These are phyloP conservation scores for Nyctereutes procyonoides DNA, from an alignment of 2,113 vertebrate genomes.

Conservation along the genomic window DNA sequence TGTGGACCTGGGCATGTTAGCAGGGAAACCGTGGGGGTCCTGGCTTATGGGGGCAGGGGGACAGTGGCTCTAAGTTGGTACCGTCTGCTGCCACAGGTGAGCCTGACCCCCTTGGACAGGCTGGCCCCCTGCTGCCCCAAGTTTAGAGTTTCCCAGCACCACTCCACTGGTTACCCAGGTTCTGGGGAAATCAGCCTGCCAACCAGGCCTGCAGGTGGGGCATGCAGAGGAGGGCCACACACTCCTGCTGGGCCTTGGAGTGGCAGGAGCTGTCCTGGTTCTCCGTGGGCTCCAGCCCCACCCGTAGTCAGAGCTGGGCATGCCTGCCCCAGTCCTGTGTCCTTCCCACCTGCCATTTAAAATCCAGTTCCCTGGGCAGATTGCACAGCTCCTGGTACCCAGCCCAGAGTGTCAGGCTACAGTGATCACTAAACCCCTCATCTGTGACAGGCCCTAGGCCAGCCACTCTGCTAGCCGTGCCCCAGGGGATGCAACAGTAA, in stretches of 20 bases:
- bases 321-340: background rate
- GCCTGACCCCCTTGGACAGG: background rate
- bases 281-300: background rate
- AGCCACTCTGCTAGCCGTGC: background rate
- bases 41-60: background rate
- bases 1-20: background rate
- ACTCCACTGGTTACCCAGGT: too few relatives aligned
- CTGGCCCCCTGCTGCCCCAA: background rate
- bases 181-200: background rate
- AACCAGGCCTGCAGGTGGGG: background rate
- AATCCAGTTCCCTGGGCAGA: background rate
- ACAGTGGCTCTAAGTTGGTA: background rate
- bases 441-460: background rate
- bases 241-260: background rate
- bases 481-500: accelerated
- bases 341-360: background rate
- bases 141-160: background rate
- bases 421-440: background rate
- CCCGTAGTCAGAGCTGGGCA: background rate
- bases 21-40: background rate
- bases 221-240: accelerated
- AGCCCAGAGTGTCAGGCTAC: background rate
- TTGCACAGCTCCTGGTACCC: background rate
- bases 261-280: background rate
- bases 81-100: background rate